Evolutionary conservation across 2,113 vertebrate genomes (phyloP), one percentile per base, ranked within the genome.

Genomic region (Amphiprion percula): DNA sequence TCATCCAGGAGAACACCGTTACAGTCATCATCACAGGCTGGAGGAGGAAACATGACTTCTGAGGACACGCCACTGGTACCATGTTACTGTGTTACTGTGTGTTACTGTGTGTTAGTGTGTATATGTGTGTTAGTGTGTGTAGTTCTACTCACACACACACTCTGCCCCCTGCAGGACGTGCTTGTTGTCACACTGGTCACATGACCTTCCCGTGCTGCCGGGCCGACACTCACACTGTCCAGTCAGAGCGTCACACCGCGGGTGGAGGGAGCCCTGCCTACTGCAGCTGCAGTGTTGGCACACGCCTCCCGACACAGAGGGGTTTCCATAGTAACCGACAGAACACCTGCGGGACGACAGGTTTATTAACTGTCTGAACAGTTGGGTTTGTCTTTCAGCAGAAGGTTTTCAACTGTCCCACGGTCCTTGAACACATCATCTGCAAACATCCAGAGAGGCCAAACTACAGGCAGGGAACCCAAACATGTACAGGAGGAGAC

Each of bases 21-120:
- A 83, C 98, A 99, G 14, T 93, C 90, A 24, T 98, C 96, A 68
- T 97, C 90, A 84, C 98, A 99, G 1, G 96, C 98, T 99, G 63
- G 2, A 64, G 28, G 0, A 16, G 55, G 28, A 60, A 41, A 75
- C 26, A 54, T 80, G 17, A 70, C 0, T 1, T 49, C 46, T 47
- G 23, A 28, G 10, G 23, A 39, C 26, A 67, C 0, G 9, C 7
- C 8, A 30, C 23, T 59, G 2, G 10, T 67, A 21, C 21, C 21
- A 21, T 21, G 3, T n/a, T 26, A 26, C 26, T 28, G 21, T 11
- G 11, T 15, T 2, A 0, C 7, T 8, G 33, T 37, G 33, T 37
- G 33, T 10, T 37, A 8, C 33, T 44, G 41, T 15, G 41, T 44
- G 41, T 44, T 44, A 30, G 24, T 59, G 1, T 39, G 37, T 50